Conservation (phyloP, 2,113 vertebrate genomes). For the Anguilla rostrata region DNA sequence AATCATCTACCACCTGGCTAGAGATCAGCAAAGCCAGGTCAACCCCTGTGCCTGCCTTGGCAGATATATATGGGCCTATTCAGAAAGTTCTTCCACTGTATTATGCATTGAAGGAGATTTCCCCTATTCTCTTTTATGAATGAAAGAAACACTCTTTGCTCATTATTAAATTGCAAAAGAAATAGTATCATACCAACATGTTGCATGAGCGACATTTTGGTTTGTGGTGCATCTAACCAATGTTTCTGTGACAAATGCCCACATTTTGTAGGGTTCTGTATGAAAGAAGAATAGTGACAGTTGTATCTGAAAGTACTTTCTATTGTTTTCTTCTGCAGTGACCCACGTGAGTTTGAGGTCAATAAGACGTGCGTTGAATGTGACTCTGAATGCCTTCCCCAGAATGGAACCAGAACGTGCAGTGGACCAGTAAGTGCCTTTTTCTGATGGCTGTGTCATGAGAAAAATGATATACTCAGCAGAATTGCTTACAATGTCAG, state of each 20-base stretch:
- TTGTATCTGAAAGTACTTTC: conserved; percentile 1
- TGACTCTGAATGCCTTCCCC: conserved; percentile 77
- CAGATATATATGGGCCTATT: background rate
- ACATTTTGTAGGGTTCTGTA: background rate
- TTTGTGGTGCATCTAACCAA: background rate
- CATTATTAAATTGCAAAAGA: background rate
- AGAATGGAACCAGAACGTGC: conserved; percentile 77
- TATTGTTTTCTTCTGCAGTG: conserved; percentile 60
- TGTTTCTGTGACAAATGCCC: background rate
- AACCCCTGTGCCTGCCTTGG: background rate
- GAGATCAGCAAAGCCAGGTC: background rate
- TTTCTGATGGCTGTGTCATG: background rate
- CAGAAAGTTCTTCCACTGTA: background rate
- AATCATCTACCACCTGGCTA: conserved; percentile 1
- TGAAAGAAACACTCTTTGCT: background rate
- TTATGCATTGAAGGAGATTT: background rate
- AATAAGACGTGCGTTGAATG: conserved; percentile 75
- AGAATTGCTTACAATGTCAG: background rate
- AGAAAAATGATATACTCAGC: background rate
- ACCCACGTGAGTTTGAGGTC: conserved; percentile 71
- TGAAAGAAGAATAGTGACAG: background rate
- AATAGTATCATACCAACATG: background rate
- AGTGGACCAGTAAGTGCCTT: conserved; percentile 72
- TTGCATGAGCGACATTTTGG: background rate
- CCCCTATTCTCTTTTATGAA: background rate